Evolutionary conservation across 2,113 vertebrate genomes (phyloP).

Genomic region (Suricata suricatta): DNA sequence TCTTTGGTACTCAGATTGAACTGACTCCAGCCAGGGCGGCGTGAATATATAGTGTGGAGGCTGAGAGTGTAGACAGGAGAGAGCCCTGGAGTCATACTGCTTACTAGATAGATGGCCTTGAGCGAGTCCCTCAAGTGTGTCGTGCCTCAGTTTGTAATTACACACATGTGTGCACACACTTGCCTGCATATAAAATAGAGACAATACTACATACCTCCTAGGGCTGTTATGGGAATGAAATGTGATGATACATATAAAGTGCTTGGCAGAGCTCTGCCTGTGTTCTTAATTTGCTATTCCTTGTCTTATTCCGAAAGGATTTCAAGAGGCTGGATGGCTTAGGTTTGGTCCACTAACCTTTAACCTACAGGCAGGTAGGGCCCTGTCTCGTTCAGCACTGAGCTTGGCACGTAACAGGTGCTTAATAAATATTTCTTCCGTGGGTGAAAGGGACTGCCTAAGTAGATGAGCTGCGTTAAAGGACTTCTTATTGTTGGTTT

Average conservation of each 20-base stretch:
- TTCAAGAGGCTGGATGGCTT: neutral
- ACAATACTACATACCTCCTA: accelerated
- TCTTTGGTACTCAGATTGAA: neutral
- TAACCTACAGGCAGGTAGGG: neutral
- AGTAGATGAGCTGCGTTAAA: neutral
- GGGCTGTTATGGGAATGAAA: neutral
- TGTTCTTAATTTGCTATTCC: neutral
- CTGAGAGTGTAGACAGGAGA: neutral
- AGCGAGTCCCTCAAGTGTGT: neutral
- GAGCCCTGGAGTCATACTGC: neutral
- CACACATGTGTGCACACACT: neutral
- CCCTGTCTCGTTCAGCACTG: neutral
- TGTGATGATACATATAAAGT: neutral
- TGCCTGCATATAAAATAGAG: neutral
- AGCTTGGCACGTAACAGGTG: no score
- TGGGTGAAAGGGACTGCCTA: neutral
- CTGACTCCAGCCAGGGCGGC: neutral
- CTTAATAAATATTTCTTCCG: neutral
- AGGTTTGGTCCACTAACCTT: neutral
- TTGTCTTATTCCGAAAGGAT: neutral
- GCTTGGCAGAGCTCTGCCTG: neutral
- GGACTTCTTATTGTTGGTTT: neutral
- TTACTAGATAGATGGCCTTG: neutral
- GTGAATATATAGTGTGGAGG: neutral
- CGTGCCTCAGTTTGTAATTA: neutral